Conservation (phyloP, 2,888 invertebrate genomes). For the Nymphalis c-album region DNA sequence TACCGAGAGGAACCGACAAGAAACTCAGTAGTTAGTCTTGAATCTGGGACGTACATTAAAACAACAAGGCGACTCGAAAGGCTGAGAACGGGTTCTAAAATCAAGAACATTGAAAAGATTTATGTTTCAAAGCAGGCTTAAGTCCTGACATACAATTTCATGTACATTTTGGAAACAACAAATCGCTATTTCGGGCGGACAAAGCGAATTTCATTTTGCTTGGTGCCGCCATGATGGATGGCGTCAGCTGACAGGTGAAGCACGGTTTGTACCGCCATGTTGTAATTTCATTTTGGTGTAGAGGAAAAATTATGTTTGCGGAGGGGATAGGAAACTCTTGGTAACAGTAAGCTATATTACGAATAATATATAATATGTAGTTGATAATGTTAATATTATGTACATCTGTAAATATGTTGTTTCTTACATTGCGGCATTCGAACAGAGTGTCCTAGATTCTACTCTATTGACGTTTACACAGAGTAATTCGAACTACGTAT, state of each 20-base stretch:
- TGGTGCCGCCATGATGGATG: slow-evolving; percentile 61
- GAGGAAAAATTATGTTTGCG: slow-evolving; percentile 42
- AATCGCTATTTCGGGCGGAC: slow-evolving; percentile 50
- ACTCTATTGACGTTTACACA: too few species aligned
- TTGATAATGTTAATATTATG: too few species aligned
- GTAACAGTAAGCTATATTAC: too few species aligned
- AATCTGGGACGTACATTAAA: not conserved
- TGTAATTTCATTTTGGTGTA: slow-evolving; percentile 50
- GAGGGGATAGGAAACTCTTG: slow-evolving; percentile 3
- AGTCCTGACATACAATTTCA: slow-evolving; percentile 25
- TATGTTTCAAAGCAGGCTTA: slow-evolving; percentile 27
- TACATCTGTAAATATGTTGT: too few species aligned
- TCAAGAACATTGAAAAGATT: slow-evolving; percentile 30
- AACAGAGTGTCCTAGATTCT: too few species aligned
- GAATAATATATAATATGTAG: too few species aligned
- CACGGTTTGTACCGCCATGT: slow-evolving; percentile 45
- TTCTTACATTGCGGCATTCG: too few species aligned
- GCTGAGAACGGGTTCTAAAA: slow-evolving; percentile 8
- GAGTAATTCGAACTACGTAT: too few species aligned
- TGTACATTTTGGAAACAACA: slow-evolving; percentile 40
- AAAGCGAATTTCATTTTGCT: slow-evolving; percentile 54
- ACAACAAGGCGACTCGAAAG: not conserved
- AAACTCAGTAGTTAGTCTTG: too few species aligned
- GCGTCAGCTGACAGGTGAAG: slow-evolving; percentile 53
- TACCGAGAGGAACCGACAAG: too few species aligned